These are phyloP conservation scores for Babyrousa celebensis DNA, from an alignment of 2,797 vertebrate species.

Conservation along the genomic window DNA sequence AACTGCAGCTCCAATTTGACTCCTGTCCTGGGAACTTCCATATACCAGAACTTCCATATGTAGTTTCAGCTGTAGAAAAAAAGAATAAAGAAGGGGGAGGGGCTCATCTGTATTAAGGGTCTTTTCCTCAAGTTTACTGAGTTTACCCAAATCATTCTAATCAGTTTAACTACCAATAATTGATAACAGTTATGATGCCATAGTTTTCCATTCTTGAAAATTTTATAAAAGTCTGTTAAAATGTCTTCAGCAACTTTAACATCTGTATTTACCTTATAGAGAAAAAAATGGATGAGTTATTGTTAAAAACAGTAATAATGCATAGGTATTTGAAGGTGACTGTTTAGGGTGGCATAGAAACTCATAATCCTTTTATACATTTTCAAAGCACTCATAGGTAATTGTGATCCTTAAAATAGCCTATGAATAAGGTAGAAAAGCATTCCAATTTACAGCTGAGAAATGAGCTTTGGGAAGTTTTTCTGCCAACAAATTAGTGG, in stretches of 20 bases:
- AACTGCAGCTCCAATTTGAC: too few species aligned
- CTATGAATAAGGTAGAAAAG: neutral
- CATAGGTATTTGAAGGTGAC: conserved; percentile 15
- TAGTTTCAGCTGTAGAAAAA: too few species aligned
- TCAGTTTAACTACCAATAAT: neutral
- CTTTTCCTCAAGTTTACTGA: neutral
- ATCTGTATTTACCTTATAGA: neutral
- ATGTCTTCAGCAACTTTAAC: neutral
- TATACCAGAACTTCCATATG: too few species aligned
- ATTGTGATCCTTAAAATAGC: conserved; percentile 20
- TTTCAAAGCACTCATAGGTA: conserved; percentile 21
- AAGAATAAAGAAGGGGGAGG: neutral
- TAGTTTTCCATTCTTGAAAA: neutral
- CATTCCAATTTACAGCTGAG: neutral
- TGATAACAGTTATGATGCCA: neutral
- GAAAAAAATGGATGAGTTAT: conserved; percentile 2
- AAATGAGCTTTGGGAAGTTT: conserved; percentile 36
- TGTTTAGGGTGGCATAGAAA: neutral
- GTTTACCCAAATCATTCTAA: neutral
- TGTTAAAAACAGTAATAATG: neutral
- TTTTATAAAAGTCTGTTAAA: conserved; percentile 17
- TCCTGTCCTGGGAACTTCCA: too few species aligned
- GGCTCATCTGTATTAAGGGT: neutral
- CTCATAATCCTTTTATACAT: conserved; percentile 1
- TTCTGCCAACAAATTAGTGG: neutral